Base-by-base conservation (phyloP, 2,797 vertebrate genomes). In the Delichon dasypus region DNA sequence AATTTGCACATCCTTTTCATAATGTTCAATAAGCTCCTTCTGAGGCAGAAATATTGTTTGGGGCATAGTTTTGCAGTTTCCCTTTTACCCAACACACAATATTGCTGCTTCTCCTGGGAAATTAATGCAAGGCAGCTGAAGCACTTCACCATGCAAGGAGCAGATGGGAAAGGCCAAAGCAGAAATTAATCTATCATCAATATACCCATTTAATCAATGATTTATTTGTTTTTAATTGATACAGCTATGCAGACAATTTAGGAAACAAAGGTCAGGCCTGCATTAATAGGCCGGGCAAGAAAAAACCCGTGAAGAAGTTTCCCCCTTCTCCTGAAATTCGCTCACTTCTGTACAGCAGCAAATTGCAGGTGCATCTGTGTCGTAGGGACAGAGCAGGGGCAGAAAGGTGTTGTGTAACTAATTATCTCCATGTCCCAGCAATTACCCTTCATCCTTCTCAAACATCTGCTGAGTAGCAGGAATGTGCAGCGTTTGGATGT, bases 171-270 rank as follows among this genome's bases (percentile, higher is more conserved):
- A 96, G 81, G 96, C 87, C 93, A 62, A 88, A 88, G 80, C 58
- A 94, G 87, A 96, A 96, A 91, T 93, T 55, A 97, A 71, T 89
- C 91, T 91, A 73, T 92, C 89, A 95, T 90, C 30, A 27, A 93
- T 94, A 77, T 67, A 85, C 75, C 84, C 67, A 90, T 96, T 97
- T 96, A 97, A 97, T 96, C 84, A 94, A 88, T 93, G 86, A 97
- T 97, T 92, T 94, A 95, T 97, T 97, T 96, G 75, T 92, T 96
- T 97, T 96, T 97, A 97, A 97, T 96, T 97, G 95, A 87, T 88
- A 82, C 77, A 75, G 79, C 81, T 92, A 88, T 53, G 36, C 95
- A 74, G 58, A 88, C 48, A 91, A 92, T 93, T 90, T 90, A 87
- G 67, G 76, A 58, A 88, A 65, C 61, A 76, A 94, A 75, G 90